Percentiles rank a stretch among this genome's conserved stretches.
These are phyloP conservation scores for Indicator indicator DNA, from an alignment of 2,113 vertebrate species.

Conservation along the genomic window DNA sequence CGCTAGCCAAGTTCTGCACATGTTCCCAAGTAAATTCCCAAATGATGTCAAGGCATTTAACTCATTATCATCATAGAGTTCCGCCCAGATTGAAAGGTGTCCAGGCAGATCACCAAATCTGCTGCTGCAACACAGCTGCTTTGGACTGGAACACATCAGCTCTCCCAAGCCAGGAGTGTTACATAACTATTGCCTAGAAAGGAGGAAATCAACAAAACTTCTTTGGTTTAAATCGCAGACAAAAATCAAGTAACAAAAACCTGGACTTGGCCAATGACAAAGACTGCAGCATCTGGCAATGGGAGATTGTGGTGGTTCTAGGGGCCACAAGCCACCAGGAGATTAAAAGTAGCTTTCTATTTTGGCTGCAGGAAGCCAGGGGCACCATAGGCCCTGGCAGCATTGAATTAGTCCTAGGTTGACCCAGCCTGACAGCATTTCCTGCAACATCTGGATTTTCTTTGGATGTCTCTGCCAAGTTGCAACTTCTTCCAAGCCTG, in stretches of 20 bases:
- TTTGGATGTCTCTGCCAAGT: background rate
- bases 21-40: background rate
- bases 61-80: background rate
- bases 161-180: background rate
- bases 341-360: background rate
- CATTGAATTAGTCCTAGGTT: background rate
- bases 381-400: background rate
- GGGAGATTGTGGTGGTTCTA: background rate
- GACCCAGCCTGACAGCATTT: slow-evolving; percentile 25
- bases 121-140: slow-evolving; percentile 40
- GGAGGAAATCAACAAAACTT: background rate
- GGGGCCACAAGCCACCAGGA: background rate
- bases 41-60: background rate
- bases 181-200: slow-evolving; percentile 23
- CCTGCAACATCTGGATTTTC: slow-evolving; percentile 48
- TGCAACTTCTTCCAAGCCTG: slow-evolving; percentile 33
- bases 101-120: background rate
- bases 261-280: background rate
- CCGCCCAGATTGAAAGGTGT: background rate
- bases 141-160: background rate
- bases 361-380: background rate
- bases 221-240: background rate
- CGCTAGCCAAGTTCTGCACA: background rate
- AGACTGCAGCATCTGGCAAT: background rate
- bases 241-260: background rate